These are phyloP conservation scores for Nansenia antarctica DNA, from an alignment of 2,113 vertebrate species.

Conservation along the genomic window DNA sequence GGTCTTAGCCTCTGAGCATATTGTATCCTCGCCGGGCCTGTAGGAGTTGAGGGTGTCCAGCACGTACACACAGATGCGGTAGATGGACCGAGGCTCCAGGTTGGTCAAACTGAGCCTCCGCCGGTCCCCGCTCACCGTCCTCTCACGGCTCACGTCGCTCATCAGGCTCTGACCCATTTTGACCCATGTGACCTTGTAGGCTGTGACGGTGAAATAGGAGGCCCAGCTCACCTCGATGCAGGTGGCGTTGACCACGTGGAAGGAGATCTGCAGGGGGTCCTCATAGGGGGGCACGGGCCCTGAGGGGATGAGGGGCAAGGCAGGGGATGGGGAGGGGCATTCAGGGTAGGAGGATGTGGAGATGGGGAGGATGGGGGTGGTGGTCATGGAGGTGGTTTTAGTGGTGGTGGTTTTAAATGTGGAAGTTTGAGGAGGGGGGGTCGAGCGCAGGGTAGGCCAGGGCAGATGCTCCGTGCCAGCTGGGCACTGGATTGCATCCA, in stretches of 20 bases:
- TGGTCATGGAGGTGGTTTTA: slow-evolving; percentile 36
- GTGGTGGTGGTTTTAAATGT: slow-evolving; percentile 45
- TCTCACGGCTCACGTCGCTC: slow-evolving; percentile 88
- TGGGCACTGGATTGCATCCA: slow-evolving; percentile 91
- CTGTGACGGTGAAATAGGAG: slow-evolving; percentile 86
- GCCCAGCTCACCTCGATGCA: slow-evolving; percentile 92
- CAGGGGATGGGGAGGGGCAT: slow-evolving; percentile 61
- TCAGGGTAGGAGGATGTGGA: slow-evolving; percentile 54
- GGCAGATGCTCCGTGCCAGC: slow-evolving; percentile 65
- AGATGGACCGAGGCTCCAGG: slow-evolving; percentile 88
- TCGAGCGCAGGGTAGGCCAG: slow-evolving; percentile 71
- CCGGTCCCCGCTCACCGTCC: slow-evolving; percentile 87
- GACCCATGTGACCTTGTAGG: slow-evolving; percentile 96
- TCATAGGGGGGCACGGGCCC: slow-evolving; percentile 79
- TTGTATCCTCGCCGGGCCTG: slow-evolving; percentile 86
- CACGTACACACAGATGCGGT: slow-evolving; percentile 92
- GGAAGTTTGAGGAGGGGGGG: slow-evolving; percentile 68
- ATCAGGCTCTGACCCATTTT: slow-evolving; percentile 92
- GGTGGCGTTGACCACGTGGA: slow-evolving; percentile 88
- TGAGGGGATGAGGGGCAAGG: slow-evolving; percentile 67
- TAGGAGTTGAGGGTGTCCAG: slow-evolving; percentile 91
- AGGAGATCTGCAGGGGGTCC: slow-evolving; percentile 87
- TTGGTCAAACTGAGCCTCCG: slow-evolving; percentile 82
- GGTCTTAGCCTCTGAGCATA: slow-evolving; percentile 83
- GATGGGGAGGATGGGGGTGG: slow-evolving; percentile 56